Base-by-base conservation (phyloP, 2,888 invertebrate species). In the Bombylius major region DNA sequence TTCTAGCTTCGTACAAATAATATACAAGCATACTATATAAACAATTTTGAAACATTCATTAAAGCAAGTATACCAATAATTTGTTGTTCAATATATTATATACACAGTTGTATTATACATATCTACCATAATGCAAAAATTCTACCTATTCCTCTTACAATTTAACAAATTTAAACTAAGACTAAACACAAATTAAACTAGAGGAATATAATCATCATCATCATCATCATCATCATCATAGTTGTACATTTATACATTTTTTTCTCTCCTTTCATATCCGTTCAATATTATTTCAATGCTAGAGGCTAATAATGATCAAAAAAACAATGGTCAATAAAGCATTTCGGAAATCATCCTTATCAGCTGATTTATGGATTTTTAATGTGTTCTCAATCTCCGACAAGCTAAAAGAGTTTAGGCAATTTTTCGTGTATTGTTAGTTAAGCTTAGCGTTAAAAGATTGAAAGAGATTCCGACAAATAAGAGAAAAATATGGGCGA, bases 311-410 rank as follows among this genome's bases (percentile, higher is more conserved):
- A 42, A 42, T 42, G 39, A 42, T 42, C 39, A 11, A 42, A 36
- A n/a, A 59, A 67, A 72, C 73, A 73, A 73, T 73, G 70, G 71
- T 70, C 71, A 73, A 72, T 72, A 72, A 72, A 72, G 70, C 71
- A 72, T 70, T 70, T 69, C 67, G 72, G 62, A 66, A 73, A 72
- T 72, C 73, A 72, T 72, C 72, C 70, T 72, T 72, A 72, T 72
- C 72, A 69, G 71, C 69, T 73, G 71, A 72, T 72, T 72, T 73
- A 72, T 72, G 71, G 70, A 68, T 70, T 73, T 72, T 73, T 72
- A 72, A 72, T 72, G 70, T 69, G 73, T 73, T 69, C 68, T 70
- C 71, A 71, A 73, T 72, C 72, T 69, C 64, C 67, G 66, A 65
- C 66, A 65, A 50, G 49, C 34, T 32, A 47, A 56, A 47, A 42